Conservation (phyloP, 2,888 invertebrate genomes). For the Carabus problematicus region DNA sequence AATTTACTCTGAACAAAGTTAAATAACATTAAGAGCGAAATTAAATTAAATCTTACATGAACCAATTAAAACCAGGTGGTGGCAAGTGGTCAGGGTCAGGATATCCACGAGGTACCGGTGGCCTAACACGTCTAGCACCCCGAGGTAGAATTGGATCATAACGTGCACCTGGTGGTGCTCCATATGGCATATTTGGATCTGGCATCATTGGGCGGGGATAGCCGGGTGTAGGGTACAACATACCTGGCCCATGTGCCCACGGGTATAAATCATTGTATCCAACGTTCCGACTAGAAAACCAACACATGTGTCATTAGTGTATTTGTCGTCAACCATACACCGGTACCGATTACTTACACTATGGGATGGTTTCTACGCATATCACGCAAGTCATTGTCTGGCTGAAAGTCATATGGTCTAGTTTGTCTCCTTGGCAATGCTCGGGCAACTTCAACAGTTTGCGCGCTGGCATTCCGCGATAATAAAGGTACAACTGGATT, state of each 20-base stretch:
- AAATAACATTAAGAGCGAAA: too few species aligned
- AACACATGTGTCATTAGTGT: neutral
- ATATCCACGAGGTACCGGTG: neutral
- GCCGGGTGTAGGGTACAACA: constrained; percentile 25
- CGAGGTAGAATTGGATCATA: constrained; percentile 29
- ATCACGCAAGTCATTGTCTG: too few species aligned
- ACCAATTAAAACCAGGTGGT: constrained; percentile 10
- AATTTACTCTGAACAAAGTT: too few species aligned
- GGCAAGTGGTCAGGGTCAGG: constrained; percentile 26
- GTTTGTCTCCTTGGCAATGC: too few species aligned
- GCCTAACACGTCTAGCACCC: neutral
- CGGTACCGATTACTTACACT: too few species aligned
- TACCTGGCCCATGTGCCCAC: constrained; percentile 11
- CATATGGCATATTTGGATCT: constrained; percentile 12
- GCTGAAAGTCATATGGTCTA: too few species aligned
- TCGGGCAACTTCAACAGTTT: too few species aligned
- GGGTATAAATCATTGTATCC: constrained; percentile 19
- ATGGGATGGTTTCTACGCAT: too few species aligned
- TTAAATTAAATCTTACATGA: too few species aligned
- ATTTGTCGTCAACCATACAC: neutral
- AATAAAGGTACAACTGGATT: too few species aligned
- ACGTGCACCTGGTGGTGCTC: constrained; percentile 23
- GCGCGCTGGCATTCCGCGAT: too few species aligned
- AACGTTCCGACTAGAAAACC: neutral
- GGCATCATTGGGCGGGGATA: constrained; percentile 12